Evolutionary conservation across 2,888 invertebrate genomes (phyloP).

Genomic region (Cristatella mucedo): DNA sequence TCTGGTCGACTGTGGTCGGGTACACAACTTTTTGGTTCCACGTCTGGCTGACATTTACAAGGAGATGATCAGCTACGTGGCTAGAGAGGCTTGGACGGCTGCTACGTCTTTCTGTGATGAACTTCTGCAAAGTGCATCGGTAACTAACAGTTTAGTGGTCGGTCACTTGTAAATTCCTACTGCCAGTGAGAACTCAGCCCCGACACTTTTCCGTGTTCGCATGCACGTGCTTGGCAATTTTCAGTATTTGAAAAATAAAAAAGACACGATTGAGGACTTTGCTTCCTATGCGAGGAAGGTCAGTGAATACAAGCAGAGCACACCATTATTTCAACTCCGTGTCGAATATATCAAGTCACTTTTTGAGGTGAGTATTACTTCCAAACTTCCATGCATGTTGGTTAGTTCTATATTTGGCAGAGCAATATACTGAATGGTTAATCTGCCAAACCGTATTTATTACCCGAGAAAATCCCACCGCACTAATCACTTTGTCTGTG

Average conservation of each 20-base stretch:
- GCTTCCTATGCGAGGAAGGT: conserved; percentile 32
- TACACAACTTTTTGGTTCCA: conserved; percentile 27
- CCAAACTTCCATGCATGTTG: no score
- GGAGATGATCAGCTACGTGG: conserved; percentile 28
- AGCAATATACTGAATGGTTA: no score
- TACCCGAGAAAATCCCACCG: no score
- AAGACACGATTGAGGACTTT: conserved; percentile 25
- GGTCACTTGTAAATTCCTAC: no score
- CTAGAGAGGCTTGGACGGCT: conserved; percentile 22
- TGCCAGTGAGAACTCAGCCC: no score
- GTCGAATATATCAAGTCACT: conserved; percentile 34
- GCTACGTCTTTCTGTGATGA: conserved; percentile 26
- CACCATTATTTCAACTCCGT: conserved; percentile 24
- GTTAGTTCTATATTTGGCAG: no score
- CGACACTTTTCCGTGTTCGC: no score
- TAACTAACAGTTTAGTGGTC: no score
- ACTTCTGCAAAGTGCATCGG: no score
- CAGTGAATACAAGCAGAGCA: conserved; percentile 27
- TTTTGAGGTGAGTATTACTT: conserved; percentile 27
- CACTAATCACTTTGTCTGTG: no score
- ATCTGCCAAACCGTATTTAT: no score
- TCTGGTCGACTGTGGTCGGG: conserved; percentile 24
- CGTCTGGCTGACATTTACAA: conserved; percentile 26
- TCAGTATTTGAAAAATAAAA: conserved; percentile 31
- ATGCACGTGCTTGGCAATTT: no score